These are phyloP conservation scores for Esox lucius DNA, from an alignment of 2,797 vertebrate genomes.

Conservation along the genomic window DNA sequence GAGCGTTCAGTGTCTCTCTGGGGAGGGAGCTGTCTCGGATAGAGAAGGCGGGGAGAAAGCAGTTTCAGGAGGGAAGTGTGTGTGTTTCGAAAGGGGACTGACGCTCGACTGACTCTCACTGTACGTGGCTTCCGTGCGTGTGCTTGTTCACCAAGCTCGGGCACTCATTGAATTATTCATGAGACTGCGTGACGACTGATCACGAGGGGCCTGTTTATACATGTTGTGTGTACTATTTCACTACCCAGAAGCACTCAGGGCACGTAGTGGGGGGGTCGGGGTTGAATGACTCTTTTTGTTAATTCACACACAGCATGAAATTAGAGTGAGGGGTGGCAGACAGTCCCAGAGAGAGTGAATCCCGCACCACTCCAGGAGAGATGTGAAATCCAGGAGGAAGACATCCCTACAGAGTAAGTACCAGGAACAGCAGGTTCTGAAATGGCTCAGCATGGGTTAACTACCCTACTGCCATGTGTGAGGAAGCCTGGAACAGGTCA, in stretches of 20 bases:
- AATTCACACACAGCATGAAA: slow-evolving; percentile 5
- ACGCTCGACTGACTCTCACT: slow-evolving; percentile 11
- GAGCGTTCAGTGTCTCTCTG: slow-evolving; percentile 33
- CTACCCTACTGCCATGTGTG: too few relatives aligned
- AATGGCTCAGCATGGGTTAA: too few relatives aligned
- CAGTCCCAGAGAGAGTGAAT: background rate
- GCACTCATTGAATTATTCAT: slow-evolving; percentile 42
- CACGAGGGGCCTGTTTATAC: slow-evolving; percentile 28
- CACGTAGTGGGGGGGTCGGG: slow-evolving; percentile 30
- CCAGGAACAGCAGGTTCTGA: too few relatives aligned
- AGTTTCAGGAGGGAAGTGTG: slow-evolving; percentile 17
- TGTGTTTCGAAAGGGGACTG: background rate
- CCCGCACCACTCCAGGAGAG: background rate
- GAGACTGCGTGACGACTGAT: slow-evolving; percentile 23
- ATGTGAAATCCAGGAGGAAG: background rate
- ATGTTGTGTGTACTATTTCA: slow-evolving; percentile 5
- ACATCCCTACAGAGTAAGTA: background rate
- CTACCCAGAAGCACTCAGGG: slow-evolving; percentile 34
- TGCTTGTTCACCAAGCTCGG: slow-evolving; percentile 19
- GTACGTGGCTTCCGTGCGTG: slow-evolving; percentile 14
- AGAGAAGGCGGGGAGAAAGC: slow-evolving; percentile 31
- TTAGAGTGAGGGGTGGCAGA: background rate
- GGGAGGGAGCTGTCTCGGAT: slow-evolving; percentile 28
- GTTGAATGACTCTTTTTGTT: slow-evolving; percentile 20
- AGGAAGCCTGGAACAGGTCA: too few relatives aligned